These are phyloP conservation scores for Drosophila equinoxialis DNA, from an alignment of 1,140 invertebrate species.

Conservation along the genomic window DNA sequence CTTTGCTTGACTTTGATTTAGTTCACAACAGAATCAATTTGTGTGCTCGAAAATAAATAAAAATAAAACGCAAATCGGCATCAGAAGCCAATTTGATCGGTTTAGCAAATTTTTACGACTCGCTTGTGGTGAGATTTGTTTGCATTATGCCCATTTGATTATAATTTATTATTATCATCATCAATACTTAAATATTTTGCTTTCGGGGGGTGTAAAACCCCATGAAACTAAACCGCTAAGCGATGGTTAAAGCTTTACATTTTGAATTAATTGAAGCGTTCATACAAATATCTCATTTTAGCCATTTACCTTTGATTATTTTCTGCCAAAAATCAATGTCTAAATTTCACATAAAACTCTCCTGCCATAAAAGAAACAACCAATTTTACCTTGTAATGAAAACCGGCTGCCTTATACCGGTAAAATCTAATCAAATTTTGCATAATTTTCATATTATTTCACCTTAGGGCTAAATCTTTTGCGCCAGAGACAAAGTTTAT, in stretches of 20 bases:
- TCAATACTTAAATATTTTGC: conserved; percentile 23
- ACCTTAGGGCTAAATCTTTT: conserved; percentile 54
- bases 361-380: conserved; percentile 21
- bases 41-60: conserved; percentile 76
- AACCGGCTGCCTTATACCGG: not conserved
- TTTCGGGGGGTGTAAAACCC: not conserved
- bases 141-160: conserved; percentile 71
- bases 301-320: not conserved
- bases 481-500: conserved; percentile 51
- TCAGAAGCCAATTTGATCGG: conserved; percentile 74
- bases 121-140: conserved; percentile 69
- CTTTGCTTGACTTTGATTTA: conserved; percentile 71
- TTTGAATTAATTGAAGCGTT: not conserved
- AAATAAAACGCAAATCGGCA: conserved; percentile 73
- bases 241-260: conserved; percentile 20
- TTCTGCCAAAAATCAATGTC: not conserved
- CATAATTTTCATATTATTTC: conserved; percentile 74
- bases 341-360: conserved; percentile 33
- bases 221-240: conserved; percentile 31
- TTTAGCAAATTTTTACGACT: conserved; percentile 72
- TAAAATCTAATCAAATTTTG: conserved; percentile 39
- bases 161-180: conserved; percentile 75
- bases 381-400: conserved; percentile 16
- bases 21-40: conserved; percentile 71
- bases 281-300: not conserved